Conservation (phyloP, 2,797 vertebrate genomes). For the Nothura maculosa region DNA sequence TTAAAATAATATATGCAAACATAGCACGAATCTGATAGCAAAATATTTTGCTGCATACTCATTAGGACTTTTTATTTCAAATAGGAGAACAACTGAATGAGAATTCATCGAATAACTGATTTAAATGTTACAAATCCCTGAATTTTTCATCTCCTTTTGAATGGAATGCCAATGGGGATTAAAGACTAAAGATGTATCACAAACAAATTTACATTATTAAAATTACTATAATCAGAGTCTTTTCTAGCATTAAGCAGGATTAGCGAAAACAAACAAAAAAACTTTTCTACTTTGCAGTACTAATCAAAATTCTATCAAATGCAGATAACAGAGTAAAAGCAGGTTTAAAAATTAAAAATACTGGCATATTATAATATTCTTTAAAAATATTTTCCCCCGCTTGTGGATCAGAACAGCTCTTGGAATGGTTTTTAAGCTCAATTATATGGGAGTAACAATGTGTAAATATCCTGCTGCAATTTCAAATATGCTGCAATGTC, state of each 20-base stretch:
- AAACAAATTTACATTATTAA: conserved; percentile 78
- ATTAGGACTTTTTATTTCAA: not conserved
- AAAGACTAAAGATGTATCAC: conserved; percentile 70
- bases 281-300: conserved; percentile 11
- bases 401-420: not conserved
- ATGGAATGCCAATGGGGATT: conserved; percentile 75
- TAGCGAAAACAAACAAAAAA: conserved; percentile 13
- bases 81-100: not conserved
- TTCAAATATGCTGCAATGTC: rapidly evolving
- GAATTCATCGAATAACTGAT: conserved; percentile 24
- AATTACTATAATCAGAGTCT: conserved; percentile 75
- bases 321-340: not conserved
- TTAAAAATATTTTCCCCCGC: not conserved
- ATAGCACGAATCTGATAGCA: not conserved
- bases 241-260: conserved; percentile 68
- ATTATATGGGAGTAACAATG: rapidly evolving
- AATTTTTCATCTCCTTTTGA: conserved; percentile 65
- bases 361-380: not conserved
- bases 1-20: not conserved
- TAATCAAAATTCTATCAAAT: not conserved
- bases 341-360: not conserved
- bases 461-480: not conserved
- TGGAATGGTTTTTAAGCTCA: not conserved
- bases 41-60: not conserved
- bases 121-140: conserved; percentile 73